These are phyloP conservation scores for Caerostris darwini DNA, from an alignment of 1,140 invertebrate genomes.

Conservation along the genomic window DNA sequence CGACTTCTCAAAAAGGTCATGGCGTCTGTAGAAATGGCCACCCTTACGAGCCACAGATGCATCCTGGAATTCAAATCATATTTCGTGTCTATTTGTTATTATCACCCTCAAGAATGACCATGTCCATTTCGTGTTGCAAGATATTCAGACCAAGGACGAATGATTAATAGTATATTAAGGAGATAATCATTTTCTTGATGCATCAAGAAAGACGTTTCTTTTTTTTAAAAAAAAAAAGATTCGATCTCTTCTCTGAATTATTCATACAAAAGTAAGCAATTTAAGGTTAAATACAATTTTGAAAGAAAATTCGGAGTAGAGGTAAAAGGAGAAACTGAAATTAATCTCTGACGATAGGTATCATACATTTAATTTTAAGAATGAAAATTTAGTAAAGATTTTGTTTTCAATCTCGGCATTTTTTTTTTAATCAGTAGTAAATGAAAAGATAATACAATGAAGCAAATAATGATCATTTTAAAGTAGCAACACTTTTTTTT, in stretches of 20 bases:
- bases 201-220: neutral
- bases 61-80: conserved; percentile 73
- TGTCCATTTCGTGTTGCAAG: conserved; percentile 47
- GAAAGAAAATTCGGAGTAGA: neutral
- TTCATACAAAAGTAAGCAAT: neutral
- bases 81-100: conserved; percentile 53
- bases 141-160: conserved; percentile 53
- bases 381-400: no score
- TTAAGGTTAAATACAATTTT: neutral
- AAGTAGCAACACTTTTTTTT: no score
- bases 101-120: conserved; percentile 7
- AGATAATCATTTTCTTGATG: neutral
- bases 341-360: no score
- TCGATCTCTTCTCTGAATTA: neutral
- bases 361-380: no score
- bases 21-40: conserved; percentile 3
- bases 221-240: no score
- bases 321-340: no score
- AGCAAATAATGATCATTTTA: no score
- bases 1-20: conserved; percentile 63
- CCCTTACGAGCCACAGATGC: neutral
- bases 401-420: no score
- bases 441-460: no score
- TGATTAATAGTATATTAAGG: conserved; percentile 4
- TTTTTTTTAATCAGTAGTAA: no score